Base-by-base conservation (phyloP, 2,113 vertebrate genomes). In the Bufo bufo region DNA sequence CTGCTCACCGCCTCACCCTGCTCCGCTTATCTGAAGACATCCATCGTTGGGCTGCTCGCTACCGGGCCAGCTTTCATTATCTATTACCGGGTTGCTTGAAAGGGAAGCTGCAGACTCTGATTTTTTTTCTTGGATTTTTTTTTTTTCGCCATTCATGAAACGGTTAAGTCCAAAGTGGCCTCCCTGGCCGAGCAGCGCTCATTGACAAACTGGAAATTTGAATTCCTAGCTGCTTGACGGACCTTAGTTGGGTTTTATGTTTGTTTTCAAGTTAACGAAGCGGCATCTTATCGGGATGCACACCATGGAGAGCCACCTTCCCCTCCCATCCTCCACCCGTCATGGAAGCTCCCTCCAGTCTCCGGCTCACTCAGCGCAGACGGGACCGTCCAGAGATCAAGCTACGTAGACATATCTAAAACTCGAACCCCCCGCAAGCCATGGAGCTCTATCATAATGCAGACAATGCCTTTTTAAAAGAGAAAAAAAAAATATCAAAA, bases 391-490 rank as follows among this genome's bases (percentile, higher is more conserved):
- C 81, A 83, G 11, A 52, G 6, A 50, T 52, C 45, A n/a, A 83
- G 63, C 81, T 61, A 75, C 43, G 20, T 47, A 52, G 50, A 74
- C 87, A 88, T 88, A 88, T 88, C 87, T 78, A 66, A 82, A 65
- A 58, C 33, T 5, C 5, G 47, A 59, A 83, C 49, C 82, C 82
- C 33, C 82, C 20, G 63, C 77, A 65, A 81, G 87, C 87, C 87
- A 84, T 78, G 87, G 87, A 88, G 87, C 63, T 83, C 87, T 77
- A 20, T 49, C 19, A 69, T 23, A n/a, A 65, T 78, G 87, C 81
- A 88, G 87, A 88, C 87, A 88, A 84, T 84, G 87, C 87, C 87
- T 69, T 54, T 78, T 77, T 83, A 69, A 83, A 63, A 83, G 52
- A 87, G 23, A 77, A 77, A 84, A 85, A 47, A 43, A 43, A 85